Percentiles rank a stretch among this genome's conserved stretches.
Conservation (phyloP, 2,797 vertebrate species). For the Cephalopachus bancanus region DNA sequence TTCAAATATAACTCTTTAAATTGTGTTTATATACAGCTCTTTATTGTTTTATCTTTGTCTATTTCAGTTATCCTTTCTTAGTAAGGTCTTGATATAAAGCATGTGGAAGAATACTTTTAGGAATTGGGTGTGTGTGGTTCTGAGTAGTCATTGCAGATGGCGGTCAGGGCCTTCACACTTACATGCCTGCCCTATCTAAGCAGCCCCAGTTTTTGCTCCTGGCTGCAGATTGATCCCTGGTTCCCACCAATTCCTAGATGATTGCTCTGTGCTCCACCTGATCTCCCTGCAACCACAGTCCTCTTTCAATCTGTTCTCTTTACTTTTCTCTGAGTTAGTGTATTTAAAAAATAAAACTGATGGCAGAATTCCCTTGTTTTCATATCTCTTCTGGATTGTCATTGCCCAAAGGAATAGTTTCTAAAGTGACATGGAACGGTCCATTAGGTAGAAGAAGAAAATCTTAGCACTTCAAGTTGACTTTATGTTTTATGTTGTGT, state of each 20-base stretch:
- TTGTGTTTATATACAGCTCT: neutral
- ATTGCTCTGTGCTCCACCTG: accelerated
- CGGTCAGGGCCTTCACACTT: neutral
- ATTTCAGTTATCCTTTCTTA: constrained; percentile 12
- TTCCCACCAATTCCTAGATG: neutral
- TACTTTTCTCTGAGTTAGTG: neutral
- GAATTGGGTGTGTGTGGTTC: neutral
- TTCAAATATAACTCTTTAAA: neutral
- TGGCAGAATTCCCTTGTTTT: neutral
- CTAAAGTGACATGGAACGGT: neutral
- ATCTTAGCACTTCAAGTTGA: neutral
- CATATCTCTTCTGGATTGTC: neutral
- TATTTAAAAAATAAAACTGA: neutral
- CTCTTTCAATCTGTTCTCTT: neutral
- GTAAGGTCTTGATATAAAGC: neutral
- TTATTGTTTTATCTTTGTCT: neutral
- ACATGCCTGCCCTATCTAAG: accelerated
- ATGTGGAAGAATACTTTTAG: neutral
- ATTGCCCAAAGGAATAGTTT: neutral
- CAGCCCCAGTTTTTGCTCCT: neutral
- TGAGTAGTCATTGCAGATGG: neutral
- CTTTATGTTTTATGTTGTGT: neutral
- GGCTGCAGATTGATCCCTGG: neutral
- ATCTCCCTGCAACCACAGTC: neutral
- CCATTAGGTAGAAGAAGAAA: neutral